A percentile compares a stretch with the other conserved stretches of the same genome.
Evolutionary conservation across 2,888 invertebrate genomes (phyloP).

Genomic region (Esperia sulphurella): DNA sequence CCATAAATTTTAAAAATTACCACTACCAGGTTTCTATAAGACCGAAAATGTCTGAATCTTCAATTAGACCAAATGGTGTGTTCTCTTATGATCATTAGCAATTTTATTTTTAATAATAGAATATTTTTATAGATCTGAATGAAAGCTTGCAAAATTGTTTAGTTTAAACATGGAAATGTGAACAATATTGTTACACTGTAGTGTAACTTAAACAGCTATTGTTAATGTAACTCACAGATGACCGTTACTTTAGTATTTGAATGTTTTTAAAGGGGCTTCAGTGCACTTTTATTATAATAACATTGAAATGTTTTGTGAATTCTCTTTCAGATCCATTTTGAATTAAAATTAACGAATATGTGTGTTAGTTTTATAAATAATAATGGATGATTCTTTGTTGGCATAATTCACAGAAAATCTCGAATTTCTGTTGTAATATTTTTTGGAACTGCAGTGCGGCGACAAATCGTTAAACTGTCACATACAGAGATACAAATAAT

Average conservation of each 20-base stretch:
- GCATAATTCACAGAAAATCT: slow-evolving; percentile 23
- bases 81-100: slow-evolving; percentile 25
- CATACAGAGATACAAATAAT: no score
- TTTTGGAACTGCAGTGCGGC: background rate
- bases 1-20: background rate
- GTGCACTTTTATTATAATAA: slow-evolving; percentile 12
- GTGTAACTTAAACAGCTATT: background rate
- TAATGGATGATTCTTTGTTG: slow-evolving; percentile 51
- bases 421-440: background rate
- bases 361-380: slow-evolving; percentile 46
- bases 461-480: no score
- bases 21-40: background rate
- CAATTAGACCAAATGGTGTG: slow-evolving; percentile 27
- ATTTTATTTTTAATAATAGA: slow-evolving; percentile 24
- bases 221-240: background rate
- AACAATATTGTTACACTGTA: slow-evolving; percentile 12
- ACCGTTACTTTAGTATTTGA: slow-evolving; percentile 4
- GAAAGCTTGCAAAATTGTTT: slow-evolving; percentile 52
- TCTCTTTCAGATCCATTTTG: slow-evolving; percentile 67
- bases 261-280: background rate
- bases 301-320: slow-evolving; percentile 50
- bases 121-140: slow-evolving; percentile 65
- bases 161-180: slow-evolving; percentile 10
- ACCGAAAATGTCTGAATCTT: background rate
- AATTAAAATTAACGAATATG: slow-evolving; percentile 44